A percentile compares a stretch with the other conserved stretches of the same genome.
Conservation (phyloP, 1,140 invertebrate species). For the Drosophila rhopaloa region DNA sequence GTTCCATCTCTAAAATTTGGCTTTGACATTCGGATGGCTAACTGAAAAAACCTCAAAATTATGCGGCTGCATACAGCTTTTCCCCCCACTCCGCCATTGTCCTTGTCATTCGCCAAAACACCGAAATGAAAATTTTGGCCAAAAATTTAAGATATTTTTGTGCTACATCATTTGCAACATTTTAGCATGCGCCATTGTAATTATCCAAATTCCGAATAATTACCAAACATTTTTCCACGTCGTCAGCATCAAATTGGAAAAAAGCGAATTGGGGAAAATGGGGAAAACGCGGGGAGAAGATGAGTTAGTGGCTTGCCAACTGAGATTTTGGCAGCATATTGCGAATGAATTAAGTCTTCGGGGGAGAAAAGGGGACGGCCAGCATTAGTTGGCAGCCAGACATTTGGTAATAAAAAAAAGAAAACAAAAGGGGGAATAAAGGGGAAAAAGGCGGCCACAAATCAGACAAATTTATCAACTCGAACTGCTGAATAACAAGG, state of each 20-base stretch:
- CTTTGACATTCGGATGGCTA: not conserved
- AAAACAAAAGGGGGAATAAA: not conserved
- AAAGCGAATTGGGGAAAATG: constrained; percentile 1
- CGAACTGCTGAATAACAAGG: constrained; percentile 33
- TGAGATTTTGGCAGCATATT: constrained; percentile 57
- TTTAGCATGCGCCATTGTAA: constrained; percentile 64
- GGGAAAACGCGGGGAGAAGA: constrained; percentile 7
- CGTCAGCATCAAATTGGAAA: constrained; percentile 55
- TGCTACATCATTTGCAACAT: constrained; percentile 58
- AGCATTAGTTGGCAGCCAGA: constrained; percentile 25
- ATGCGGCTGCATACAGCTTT: constrained; percentile 40
- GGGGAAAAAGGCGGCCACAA: constrained; percentile 16
- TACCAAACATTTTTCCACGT: constrained; percentile 74
- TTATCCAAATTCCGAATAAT: constrained; percentile 74
- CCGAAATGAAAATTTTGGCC: constrained; percentile 36
- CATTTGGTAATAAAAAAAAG: constrained; percentile 9
- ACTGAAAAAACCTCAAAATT: constrained; percentile 49
- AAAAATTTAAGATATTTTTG: constrained; percentile 34
- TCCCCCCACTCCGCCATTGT: not conserved
- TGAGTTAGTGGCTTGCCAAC: constrained; percentile 61
- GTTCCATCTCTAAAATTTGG: constrained; percentile 8
- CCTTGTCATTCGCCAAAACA: constrained; percentile 11
- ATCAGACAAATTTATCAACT: constrained; percentile 54
- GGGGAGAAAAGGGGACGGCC: not conserved
- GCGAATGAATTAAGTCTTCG: constrained; percentile 43